Evolutionary conservation across 1,140 invertebrate genomes (phyloP).

Genomic region (Drosophila grimshawi): DNA sequence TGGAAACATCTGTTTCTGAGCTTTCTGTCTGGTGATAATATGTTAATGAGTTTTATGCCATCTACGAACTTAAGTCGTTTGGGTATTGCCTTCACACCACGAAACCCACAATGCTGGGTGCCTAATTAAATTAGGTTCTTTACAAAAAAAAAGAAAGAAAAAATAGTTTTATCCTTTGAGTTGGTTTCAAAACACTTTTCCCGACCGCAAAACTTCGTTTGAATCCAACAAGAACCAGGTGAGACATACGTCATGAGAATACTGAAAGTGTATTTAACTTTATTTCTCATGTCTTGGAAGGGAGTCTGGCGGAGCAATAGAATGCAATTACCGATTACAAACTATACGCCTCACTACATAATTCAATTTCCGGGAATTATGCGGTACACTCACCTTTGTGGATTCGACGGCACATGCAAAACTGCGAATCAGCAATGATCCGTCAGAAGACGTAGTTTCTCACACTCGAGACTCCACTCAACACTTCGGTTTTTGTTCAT

Average conservation of each 20-base stretch:
- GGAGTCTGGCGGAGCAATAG: not conserved
- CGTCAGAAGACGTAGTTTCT: slow-evolving; percentile 1
- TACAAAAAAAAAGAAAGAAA: not conserved
- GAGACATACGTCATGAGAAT: not conserved
- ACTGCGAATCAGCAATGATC: not conserved
- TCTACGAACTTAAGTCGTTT: slow-evolving; percentile 39
- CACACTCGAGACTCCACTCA: not conserved
- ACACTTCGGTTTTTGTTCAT: not conserved
- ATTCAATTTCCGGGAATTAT: slow-evolving; percentile 38
- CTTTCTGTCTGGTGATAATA: slow-evolving; percentile 35
- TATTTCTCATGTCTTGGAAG: not conserved
- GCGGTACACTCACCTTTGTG: slow-evolving; percentile 43
- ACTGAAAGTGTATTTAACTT: not conserved
- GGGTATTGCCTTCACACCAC: not conserved
- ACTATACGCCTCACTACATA: slow-evolving; percentile 14
- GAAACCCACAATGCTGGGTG: not conserved
- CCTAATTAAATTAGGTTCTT: slow-evolving; percentile 35
- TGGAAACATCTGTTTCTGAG: slow-evolving; percentile 32
- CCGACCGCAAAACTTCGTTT: slow-evolving; percentile 34
- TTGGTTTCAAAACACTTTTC: slow-evolving; percentile 11
- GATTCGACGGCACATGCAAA: not conserved
- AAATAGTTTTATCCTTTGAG: slow-evolving; percentile 11
- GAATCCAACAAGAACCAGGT: slow-evolving; percentile 4
- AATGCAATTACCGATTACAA: slow-evolving; percentile 28
- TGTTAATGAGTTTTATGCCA: slow-evolving; percentile 45